Conservation (phyloP, 2,113 vertebrate genomes). For the Oncorhynchus kisutch region DNA sequence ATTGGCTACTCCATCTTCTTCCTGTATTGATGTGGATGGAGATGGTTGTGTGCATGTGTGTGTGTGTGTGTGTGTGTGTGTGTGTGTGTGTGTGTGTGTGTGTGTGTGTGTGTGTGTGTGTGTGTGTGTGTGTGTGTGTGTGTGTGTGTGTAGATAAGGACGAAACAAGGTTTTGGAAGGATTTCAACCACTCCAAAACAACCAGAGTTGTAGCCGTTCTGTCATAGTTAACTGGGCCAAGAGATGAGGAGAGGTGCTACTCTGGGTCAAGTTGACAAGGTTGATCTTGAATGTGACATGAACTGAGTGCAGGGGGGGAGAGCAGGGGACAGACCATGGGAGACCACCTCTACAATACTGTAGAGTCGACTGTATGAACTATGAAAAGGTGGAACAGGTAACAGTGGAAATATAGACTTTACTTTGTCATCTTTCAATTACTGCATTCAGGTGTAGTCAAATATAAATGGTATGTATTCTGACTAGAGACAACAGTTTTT, state of each 20-base stretch:
- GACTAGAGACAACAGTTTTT: too few relatives aligned
- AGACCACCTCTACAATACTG: too few relatives aligned
- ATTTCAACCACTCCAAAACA: neutral
- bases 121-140: neutral
- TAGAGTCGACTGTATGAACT: too few relatives aligned
- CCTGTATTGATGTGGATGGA: neutral
- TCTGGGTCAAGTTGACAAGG: neutral
- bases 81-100: too few relatives aligned
- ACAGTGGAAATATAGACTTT: too few relatives aligned
- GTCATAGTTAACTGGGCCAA: neutral
- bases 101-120: too few relatives aligned
- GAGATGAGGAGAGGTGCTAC: neutral
- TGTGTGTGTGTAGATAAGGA: neutral
- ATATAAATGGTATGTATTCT: too few relatives aligned
- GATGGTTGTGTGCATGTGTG: neutral
- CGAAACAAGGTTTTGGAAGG: neutral
- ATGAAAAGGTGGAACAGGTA: neutral
- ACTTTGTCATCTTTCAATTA: too few relatives aligned
- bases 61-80: neutral
- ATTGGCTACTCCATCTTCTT: neutral
- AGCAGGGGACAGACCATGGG: too few relatives aligned
- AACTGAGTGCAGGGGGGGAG: too few relatives aligned
- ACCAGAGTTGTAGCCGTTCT: neutral
- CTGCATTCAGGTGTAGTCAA: too few relatives aligned
- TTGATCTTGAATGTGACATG: neutral